Base-by-base conservation (phyloP, 2,797 vertebrate genomes). In the Karalla daura region DNA sequence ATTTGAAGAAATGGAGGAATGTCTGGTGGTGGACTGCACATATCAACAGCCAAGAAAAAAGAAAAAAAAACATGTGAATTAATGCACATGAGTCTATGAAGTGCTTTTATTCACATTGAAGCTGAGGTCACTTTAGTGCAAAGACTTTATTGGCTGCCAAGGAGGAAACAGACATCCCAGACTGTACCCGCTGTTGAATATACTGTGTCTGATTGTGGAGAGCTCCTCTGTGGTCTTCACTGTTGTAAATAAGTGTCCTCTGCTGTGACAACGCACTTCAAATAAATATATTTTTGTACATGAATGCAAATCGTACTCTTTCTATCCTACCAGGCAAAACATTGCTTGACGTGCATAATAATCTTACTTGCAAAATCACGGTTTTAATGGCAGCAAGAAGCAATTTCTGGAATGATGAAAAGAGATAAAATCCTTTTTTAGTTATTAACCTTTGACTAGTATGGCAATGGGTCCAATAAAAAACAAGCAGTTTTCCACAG, bases 261-360 rank as follows among this genome's bases (percentile, higher is more conserved):
- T 63, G 30, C 50, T 67, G 59, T 70, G 58, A 24, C 45, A 84
- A 33, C 81, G 51, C 63, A 64, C 68, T 64, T 78, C 37, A 72
- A 91, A 88, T 90, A 94, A 93, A 91, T 92, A 76, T 93, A 90
- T 94, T 93, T 94, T 93, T 94, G 2, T 92, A 92, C 67, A 64
- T 30, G 3, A 80, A 70, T 7, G 0, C 40, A 52, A n/a, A 69
- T 0, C 23, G 4, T 43, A 6, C n/a, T n/a, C n/a, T n/a, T n/a
- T n/a, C n/a, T n/a, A n/a, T n/a, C n/a, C n/a, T n/a, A n/a, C n/a
- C n/a, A n/a, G n/a, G n/a, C n/a, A n/a, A n/a, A n/a, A n/a, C n/a
- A n/a, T n/a, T n/a, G n/a, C n/a, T n/a, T n/a, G n/a, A n/a, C n/a
- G n/a, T n/a, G n/a, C n/a, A n/a, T n/a, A n/a, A n/a, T n/a, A n/a